Evolutionary conservation across 2,797 vertebrate genomes (phyloP).

Genomic region (Pitangus sulphuratus): DNA sequence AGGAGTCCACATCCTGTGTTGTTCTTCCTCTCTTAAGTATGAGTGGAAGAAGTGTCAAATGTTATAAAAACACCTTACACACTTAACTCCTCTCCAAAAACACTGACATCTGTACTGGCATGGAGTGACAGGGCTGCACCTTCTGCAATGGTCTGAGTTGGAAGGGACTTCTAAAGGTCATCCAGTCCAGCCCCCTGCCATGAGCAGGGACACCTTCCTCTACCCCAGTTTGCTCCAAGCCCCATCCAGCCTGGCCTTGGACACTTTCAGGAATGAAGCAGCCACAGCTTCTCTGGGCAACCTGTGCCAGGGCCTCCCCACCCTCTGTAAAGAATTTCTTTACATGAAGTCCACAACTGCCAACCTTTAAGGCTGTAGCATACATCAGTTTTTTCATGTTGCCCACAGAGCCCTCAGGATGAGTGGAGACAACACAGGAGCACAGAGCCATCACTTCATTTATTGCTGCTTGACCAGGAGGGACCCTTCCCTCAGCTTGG

Average conservation of each 20-base stretch:
- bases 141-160: rapidly evolving
- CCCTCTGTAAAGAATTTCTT: rapidly evolving
- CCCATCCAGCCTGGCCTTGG: rapidly evolving
- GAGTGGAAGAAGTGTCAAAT: not conserved
- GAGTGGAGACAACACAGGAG: rapidly evolving
- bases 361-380: rapidly evolving
- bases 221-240: rapidly evolving
- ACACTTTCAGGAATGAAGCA: not conserved
- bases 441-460: not conserved
- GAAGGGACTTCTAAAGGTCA: not conserved
- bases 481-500: not conserved
- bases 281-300: not conserved
- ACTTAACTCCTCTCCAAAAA: not conserved
- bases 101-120: rapidly evolving
- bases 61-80: not conserved
- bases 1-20: constrained; percentile 8
- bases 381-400: rapidly evolving
- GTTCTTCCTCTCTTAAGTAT: not conserved
- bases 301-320: not conserved
- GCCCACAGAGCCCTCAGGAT: not conserved
- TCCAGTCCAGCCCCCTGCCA: rapidly evolving
- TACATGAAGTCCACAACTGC: rapidly evolving
- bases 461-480: not conserved
- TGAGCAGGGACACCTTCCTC: not conserved
- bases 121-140: rapidly evolving